These are phyloP conservation scores for Catocala nupta DNA, from an alignment of 2,888 invertebrate genomes.

Conservation along the genomic window DNA sequence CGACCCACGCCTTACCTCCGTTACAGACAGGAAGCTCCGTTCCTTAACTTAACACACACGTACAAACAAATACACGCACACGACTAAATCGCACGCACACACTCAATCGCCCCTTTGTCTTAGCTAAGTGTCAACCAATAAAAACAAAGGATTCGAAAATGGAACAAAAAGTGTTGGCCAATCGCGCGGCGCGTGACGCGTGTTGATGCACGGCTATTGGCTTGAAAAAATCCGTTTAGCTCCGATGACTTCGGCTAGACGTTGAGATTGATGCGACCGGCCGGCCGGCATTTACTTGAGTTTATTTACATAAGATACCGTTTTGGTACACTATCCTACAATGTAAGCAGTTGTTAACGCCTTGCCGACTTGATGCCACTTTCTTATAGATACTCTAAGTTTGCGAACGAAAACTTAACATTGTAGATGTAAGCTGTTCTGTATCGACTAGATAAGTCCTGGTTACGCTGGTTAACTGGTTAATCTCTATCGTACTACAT, in stretches of 20 bases:
- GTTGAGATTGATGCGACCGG: constrained; percentile 79
- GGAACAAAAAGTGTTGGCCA: constrained; percentile 86
- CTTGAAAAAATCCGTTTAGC: constrained; percentile 86
- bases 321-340: constrained; percentile 32
- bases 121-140: constrained; percentile 88
- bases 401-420: neutral
- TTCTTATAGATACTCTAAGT: constrained; percentile 2
- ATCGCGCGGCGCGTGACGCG: constrained; percentile 84
- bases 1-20: constrained; percentile 67
- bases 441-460: neutral
- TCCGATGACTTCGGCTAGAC: constrained; percentile 83
- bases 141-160: constrained; percentile 87
- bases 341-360: constrained; percentile 7
- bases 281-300: constrained; percentile 68
- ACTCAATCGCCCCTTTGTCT: constrained; percentile 84
- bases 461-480: neutral
- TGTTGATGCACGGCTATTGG: constrained; percentile 86
- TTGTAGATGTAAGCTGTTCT: no score
- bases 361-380: neutral
- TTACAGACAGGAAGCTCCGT: constrained; percentile 73
- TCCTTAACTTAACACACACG: constrained; percentile 86
- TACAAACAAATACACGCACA: constrained; percentile 53
- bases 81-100: constrained; percentile 79
- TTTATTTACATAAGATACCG: constrained; percentile 65
- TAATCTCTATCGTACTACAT: neutral